phyloP scores from a whole-genome alignment of 2,113 vertebrate genomes.

The Hippocampus guttulatus region DNA sequence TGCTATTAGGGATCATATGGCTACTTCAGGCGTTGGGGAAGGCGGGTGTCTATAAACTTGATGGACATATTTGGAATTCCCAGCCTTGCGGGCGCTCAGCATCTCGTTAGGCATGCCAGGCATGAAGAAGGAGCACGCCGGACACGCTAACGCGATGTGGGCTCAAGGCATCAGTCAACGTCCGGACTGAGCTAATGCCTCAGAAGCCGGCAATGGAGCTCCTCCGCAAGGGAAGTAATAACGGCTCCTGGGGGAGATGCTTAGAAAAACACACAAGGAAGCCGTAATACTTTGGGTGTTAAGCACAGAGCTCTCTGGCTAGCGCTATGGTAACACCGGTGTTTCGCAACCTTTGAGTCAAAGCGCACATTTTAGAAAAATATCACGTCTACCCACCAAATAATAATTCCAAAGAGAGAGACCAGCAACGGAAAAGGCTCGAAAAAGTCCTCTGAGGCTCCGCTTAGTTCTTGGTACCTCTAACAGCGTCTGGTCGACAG shows the following conservation, averaged over 20 bases:
- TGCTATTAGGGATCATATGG: constrained; percentile 10
- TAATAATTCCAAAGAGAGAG: too few relatives aligned
- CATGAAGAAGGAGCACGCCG: constrained; percentile 3
- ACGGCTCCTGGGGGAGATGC: constrained; percentile 1
- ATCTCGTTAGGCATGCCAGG: constrained; percentile 33
- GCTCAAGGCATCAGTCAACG: constrained; percentile 16
- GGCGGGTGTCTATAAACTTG: not conserved
- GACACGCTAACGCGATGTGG: not conserved
- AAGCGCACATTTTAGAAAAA: too few relatives aligned
- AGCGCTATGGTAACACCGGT: not conserved
- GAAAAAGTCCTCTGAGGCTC: too few relatives aligned
- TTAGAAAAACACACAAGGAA: constrained; percentile 3
- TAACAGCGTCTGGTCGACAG: too few relatives aligned
- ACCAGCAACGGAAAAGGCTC: too few relatives aligned
- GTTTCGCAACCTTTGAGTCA: not conserved
- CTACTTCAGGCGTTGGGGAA: not conserved
- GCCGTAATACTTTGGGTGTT: not conserved
- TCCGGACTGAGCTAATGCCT: constrained; percentile 24
- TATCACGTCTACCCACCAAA: too few relatives aligned
- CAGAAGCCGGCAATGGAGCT: constrained; percentile 3
- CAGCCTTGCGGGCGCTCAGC: not conserved
- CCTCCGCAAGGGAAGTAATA: constrained; percentile 11
- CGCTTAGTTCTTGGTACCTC: too few relatives aligned
- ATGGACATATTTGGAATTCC: constrained; percentile 32
- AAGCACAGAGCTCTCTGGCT: not conserved